These are phyloP conservation scores for Centruroides vittatus DNA, from an alignment of 1,140 invertebrate species.

Conservation along the genomic window DNA sequence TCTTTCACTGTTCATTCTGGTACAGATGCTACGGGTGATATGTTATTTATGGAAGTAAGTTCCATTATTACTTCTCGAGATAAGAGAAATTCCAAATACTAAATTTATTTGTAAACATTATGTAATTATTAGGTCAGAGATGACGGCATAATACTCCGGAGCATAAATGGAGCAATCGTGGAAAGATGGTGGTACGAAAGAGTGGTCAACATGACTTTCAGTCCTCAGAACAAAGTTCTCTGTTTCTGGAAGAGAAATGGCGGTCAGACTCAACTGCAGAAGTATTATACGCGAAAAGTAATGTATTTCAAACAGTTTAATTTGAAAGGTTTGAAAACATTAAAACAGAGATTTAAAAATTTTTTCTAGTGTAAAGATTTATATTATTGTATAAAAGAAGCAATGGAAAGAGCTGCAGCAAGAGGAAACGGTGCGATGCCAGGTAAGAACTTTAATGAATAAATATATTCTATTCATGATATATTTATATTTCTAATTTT, in stretches of 20 bases:
- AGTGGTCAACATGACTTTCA: constrained; percentile 98
- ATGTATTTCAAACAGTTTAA: constrained; percentile 6
- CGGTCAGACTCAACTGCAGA: constrained; percentile 84
- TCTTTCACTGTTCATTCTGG: constrained; percentile 96
- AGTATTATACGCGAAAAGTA: constrained; percentile 98
- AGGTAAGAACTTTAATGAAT: constrained; percentile 28
- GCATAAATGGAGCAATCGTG: constrained; percentile 84
- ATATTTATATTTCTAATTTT: neutral
- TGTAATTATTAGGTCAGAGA: constrained; percentile 51
- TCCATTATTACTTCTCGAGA: neutral
- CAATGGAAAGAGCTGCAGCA: constrained; percentile 90
- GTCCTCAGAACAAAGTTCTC: constrained; percentile 91
- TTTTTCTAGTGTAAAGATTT: constrained; percentile 83
- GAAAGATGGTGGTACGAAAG: constrained; percentile 98
- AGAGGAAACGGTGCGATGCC: constrained; percentile 55
- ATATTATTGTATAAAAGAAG: constrained; percentile 96
- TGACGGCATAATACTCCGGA: constrained; percentile 87
- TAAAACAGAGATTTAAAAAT: neutral
- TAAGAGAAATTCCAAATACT: neutral
- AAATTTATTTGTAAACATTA: neutral
- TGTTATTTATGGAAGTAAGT: constrained; percentile 84
- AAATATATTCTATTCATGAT: neutral
- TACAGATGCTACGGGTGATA: constrained; percentile 68
- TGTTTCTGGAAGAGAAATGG: constrained; percentile 85
- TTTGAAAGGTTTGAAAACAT: neutral